A percentile compares a stretch with the other conserved stretches of the same genome.
Evolutionary conservation across 2,888 invertebrate species (phyloP).

Genomic region (Eucriotettix oculatus): DNA sequence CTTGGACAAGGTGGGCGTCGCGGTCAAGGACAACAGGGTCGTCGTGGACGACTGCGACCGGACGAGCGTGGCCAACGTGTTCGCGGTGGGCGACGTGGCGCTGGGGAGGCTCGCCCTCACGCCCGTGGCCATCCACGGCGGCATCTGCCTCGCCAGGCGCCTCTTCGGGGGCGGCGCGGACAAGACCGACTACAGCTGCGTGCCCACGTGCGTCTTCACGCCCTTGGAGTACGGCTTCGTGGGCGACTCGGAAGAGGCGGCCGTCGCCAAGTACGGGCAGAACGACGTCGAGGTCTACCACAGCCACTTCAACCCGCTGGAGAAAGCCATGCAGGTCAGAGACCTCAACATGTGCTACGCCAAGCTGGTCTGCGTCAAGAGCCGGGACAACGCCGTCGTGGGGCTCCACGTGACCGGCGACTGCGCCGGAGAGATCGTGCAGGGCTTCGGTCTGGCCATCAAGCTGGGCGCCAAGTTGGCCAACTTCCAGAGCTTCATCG

Average conservation of each 20-base stretch:
- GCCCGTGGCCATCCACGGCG: not conserved
- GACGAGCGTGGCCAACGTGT: not conserved
- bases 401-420: not conserved
- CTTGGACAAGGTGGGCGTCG: slow-evolving; percentile 28
- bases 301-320: not conserved
- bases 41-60: not conserved
- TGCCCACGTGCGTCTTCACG: not conserved
- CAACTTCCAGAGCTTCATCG: not conserved
- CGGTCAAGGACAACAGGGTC: slow-evolving; percentile 12
- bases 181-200: not conserved
- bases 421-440: not conserved
- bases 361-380: not conserved
- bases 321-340: not conserved
- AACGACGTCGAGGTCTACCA: not conserved
- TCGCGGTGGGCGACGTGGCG: not conserved
- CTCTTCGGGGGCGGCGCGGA: not conserved
- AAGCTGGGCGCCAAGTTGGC: not conserved
- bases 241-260: not conserved
- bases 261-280: not conserved
- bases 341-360: not conserved
- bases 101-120: not conserved
- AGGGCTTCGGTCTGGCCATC: not conserved
- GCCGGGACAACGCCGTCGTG: not conserved
- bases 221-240: not conserved
- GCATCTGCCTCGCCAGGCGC: not conserved